Evolutionary conservation across 1,140 invertebrate species (phyloP).

Genomic region (Papilio polytes): DNA sequence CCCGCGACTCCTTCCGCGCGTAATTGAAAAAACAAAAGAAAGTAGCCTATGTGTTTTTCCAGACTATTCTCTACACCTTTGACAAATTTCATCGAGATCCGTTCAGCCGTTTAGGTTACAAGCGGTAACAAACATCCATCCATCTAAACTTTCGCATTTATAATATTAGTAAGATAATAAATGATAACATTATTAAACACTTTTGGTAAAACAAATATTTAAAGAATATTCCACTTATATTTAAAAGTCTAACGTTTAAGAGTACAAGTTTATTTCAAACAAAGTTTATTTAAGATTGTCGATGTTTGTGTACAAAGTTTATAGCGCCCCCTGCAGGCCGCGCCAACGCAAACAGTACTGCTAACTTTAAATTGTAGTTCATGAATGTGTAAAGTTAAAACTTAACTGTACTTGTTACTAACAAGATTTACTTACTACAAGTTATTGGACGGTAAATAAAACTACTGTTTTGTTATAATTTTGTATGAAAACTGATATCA

Average conservation of each 20-base stretch:
- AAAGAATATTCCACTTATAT: not conserved
- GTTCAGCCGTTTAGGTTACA: too few species aligned
- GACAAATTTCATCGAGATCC: too few species aligned
- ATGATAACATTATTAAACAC: too few species aligned
- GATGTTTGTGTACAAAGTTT: slow-evolving; percentile 26
- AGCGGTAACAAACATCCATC: too few species aligned
- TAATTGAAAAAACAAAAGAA: too few species aligned
- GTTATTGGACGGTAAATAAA: not conserved
- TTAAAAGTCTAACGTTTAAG: not conserved
- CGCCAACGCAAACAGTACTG: slow-evolving; percentile 30
- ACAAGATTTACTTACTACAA: not conserved
- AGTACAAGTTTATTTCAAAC: not conserved
- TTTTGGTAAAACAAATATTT: too few species aligned
- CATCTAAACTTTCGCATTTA: too few species aligned
- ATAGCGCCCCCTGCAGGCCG: not conserved
- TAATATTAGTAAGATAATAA: too few species aligned
- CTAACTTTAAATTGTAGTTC: slow-evolving; percentile 30
- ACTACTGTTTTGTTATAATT: not conserved
- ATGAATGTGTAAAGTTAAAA: slow-evolving; percentile 27
- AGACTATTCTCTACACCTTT: too few species aligned
- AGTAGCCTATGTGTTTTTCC: too few species aligned
- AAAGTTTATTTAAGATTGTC: slow-evolving; percentile 9
- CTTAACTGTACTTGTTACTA: not conserved
- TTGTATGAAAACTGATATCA: too few species aligned
- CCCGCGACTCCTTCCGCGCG: too few species aligned